Conservation (phyloP, 2,797 vertebrate genomes). For the Erpetoichthys calabaricus region DNA sequence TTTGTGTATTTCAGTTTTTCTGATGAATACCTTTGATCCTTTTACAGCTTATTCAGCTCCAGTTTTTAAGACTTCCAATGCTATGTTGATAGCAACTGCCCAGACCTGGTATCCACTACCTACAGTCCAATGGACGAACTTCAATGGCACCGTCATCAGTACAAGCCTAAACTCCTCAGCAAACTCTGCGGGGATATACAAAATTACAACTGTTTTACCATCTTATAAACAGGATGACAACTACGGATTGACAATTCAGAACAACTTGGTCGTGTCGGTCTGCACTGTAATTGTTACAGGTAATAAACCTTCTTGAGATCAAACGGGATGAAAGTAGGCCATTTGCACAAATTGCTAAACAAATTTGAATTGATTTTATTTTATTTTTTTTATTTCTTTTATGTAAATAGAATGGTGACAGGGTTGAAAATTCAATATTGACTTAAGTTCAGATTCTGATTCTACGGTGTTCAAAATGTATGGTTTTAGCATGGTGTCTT, state of each 20-base stretch:
- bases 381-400: too few relatives aligned
- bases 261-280: slow-evolving; percentile 44
- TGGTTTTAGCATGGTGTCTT: too few relatives aligned
- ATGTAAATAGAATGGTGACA: too few relatives aligned
- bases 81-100: slow-evolving; percentile 39
- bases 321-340: too few relatives aligned
- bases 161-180: slow-evolving; percentile 23
- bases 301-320: slow-evolving; percentile 19
- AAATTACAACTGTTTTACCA: slow-evolving; percentile 40
- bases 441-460: too few relatives aligned
- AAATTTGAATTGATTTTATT: too few relatives aligned
- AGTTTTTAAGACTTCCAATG: slow-evolving; percentile 24
- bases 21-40: too few relatives aligned
- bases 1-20: too few relatives aligned
- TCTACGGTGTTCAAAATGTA: too few relatives aligned
- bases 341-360: too few relatives aligned
- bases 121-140: slow-evolving; percentile 38
- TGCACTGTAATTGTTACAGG: slow-evolving; percentile 52
- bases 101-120: slow-evolving; percentile 56
- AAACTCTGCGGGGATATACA: slow-evolving; percentile 33
- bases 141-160: slow-evolving; percentile 8
- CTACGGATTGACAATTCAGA: slow-evolving; percentile 58
- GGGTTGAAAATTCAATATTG: too few relatives aligned
- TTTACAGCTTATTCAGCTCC: slow-evolving; percentile 54
- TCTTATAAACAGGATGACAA: slow-evolving; percentile 24